A percentile compares a stretch with the other conserved stretches of the same genome.
These are phyloP conservation scores for Lagodon rhomboides DNA, from an alignment of 2,797 vertebrate genomes.

Conservation along the genomic window DNA sequence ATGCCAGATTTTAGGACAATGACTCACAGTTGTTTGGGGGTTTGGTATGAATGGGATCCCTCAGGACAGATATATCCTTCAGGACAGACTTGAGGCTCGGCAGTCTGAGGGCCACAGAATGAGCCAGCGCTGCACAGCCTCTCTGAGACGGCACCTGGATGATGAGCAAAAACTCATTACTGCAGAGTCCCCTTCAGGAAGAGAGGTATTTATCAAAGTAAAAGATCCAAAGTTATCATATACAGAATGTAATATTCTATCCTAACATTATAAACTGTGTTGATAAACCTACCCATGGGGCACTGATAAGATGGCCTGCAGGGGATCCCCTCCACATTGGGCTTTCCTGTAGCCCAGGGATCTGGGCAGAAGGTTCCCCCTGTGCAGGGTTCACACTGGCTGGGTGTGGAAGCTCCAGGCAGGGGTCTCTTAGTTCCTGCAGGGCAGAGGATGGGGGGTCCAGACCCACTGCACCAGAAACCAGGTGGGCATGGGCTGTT, in stretches of 20 bases:
- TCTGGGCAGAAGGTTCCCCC: conserved; percentile 91
- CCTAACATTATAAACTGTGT: not conserved
- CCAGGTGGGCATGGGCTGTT: conserved; percentile 89
- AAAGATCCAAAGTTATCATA: not conserved
- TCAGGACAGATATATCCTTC: conserved; percentile 90
- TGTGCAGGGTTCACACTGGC: conserved; percentile 88
- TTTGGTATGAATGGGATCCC: conserved; percentile 87
- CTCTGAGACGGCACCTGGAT: conserved; percentile 89
- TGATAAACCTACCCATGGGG: conserved; percentile 82
- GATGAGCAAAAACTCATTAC: conserved; percentile 22
- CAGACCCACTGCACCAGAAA: conserved; percentile 92
- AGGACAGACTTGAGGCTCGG: conserved; percentile 87
- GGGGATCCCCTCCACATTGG: conserved; percentile 87
- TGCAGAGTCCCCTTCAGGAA: not conserved
- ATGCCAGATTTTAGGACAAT: not conserved
- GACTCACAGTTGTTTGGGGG: conserved; percentile 90
- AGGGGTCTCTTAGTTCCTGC: conserved; percentile 88
- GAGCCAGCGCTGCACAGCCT: conserved; percentile 88
- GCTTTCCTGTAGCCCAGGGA: conserved; percentile 78
- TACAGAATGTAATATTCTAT: not conserved
- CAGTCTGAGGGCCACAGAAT: conserved; percentile 88
- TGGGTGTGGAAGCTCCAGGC: conserved; percentile 85
- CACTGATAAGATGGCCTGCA: conserved; percentile 91
- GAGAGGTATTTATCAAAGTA: not conserved
- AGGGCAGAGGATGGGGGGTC: conserved; percentile 87